Conservation (phyloP, 2,113 vertebrate genomes). For the Diadophis punctatus region DNA sequence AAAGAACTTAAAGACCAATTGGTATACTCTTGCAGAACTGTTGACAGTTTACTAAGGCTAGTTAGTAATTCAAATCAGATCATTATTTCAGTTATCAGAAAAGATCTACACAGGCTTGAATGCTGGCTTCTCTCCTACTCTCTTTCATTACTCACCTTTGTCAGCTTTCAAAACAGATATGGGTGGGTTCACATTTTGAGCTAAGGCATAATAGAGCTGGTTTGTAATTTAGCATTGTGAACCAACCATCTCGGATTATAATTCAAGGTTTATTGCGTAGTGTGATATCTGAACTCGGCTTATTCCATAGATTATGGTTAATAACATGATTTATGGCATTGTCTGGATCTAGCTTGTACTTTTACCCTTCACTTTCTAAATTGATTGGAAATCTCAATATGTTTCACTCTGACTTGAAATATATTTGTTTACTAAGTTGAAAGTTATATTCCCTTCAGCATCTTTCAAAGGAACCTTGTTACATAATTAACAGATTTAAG, state of each 20-base stretch:
- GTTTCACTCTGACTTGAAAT: background rate
- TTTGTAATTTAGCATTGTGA: background rate
- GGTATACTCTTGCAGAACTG: background rate
- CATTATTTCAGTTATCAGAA: background rate
- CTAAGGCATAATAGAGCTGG: background rate
- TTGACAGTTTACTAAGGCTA: background rate
- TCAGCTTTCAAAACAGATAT: background rate
- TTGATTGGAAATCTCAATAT: background rate
- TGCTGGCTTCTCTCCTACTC: background rate
- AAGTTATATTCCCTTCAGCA: background rate
- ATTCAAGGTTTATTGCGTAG: background rate
- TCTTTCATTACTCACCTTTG: background rate
- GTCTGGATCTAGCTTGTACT: background rate
- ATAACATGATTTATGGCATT: background rate
- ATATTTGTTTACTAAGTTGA: background rate
- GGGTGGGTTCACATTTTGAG: background rate
- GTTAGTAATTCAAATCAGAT: background rate
- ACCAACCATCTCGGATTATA: background rate
- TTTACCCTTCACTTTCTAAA: background rate
- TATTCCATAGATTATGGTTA: background rate
- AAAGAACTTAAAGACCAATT: background rate
- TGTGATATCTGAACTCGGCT: background rate
- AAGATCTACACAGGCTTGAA: background rate
- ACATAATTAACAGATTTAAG: background rate
- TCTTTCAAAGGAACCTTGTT: background rate